Evolutionary conservation across 2,888 invertebrate species (phyloP), one percentile per base, ranked within the genome.

Genomic region (Eumerus sabulonum): DNA sequence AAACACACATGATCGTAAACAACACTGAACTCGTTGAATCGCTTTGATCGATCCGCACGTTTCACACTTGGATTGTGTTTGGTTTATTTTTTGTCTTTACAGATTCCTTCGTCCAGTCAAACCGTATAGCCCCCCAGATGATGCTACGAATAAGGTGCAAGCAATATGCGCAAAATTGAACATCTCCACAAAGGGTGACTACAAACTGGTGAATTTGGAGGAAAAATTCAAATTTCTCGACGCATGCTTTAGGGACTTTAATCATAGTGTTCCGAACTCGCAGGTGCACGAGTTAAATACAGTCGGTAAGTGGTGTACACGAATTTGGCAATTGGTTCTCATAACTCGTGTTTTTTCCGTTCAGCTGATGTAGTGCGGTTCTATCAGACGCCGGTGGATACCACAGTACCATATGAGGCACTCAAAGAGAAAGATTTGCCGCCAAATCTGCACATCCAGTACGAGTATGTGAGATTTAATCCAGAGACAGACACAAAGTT

Each of bases 381-480:
- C 87, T 97, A 96, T 85, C 85, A 90, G 56, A 94, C 93, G 1
- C 92, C 93, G 14, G 92, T 97, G 1, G 91, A 92, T 81, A 92
- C 92, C 0, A 90, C 90, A 2, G 92, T 93, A 16, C 96, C 96
- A 13, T 92, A 93, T 84, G 96, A 97, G 83, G 91, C 91, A 36
- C 86, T 96, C 84, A 92, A 91, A 76, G 91, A 90, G 72, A 91
- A 92, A 85, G 93, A 96, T 35, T 88, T 98, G 57, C 98, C 98
- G 0, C 93, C 94, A 85, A 98, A 98, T 90, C 88, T 98, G 19
- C 94, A 97, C 87, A 91, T 98, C 2, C 94, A 95, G 86, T 90
- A 92, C 72, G 94, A 98, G 51, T 95, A 95, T 87, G 87, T 93
- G 47, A 90, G 97, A 67, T 98, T 96, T 88, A 92, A 96, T 90